A percentile compares a stretch with the other conserved stretches of the same genome.
Conservation (phyloP, 1,140 invertebrate species). For the Homalodisca vitripennis region DNA sequence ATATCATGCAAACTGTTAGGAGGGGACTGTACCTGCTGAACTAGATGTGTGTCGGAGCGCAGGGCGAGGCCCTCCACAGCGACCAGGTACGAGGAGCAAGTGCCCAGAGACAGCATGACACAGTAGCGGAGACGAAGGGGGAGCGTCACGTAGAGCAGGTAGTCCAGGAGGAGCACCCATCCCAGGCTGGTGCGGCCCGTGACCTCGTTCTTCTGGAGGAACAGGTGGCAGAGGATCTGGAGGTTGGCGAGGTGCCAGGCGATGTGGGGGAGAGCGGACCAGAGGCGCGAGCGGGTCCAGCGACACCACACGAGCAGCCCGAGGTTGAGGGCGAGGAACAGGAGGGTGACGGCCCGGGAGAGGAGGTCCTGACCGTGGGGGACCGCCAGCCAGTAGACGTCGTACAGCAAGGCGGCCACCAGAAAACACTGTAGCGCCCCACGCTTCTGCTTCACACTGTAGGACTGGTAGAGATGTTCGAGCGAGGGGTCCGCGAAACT, state of each 20-base stretch:
- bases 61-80: constrained; percentile 51
- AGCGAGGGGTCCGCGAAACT: constrained; percentile 25
- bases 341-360: constrained; percentile 49
- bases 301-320: constrained; percentile 54
- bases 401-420: constrained; percentile 64
- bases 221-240: constrained; percentile 59
- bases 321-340: constrained; percentile 55
- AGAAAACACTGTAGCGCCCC: constrained; percentile 75
- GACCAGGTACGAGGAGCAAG: constrained; percentile 58
- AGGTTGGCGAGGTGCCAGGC: constrained; percentile 61
- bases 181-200: constrained; percentile 62
- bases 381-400: constrained; percentile 60
- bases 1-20: too few species aligned
- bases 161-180: constrained; percentile 79
- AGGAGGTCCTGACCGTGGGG: constrained; percentile 54
- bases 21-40: constrained; percentile 63
- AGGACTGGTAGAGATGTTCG: constrained; percentile 73
- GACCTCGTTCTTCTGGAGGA: constrained; percentile 54
- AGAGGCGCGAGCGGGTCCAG: constrained; percentile 50
- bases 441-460: constrained; percentile 71
- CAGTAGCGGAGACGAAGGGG: constrained; percentile 69
- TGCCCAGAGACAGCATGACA: constrained; percentile 57
- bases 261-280: constrained; percentile 58
- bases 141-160: constrained; percentile 80
- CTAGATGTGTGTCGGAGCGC: constrained; percentile 50